Percentiles rank a stretch among this genome's conserved stretches.
These are phyloP conservation scores for Lasioglossum zephyrum DNA, from an alignment of 2,888 invertebrate genomes.

Conservation along the genomic window DNA sequence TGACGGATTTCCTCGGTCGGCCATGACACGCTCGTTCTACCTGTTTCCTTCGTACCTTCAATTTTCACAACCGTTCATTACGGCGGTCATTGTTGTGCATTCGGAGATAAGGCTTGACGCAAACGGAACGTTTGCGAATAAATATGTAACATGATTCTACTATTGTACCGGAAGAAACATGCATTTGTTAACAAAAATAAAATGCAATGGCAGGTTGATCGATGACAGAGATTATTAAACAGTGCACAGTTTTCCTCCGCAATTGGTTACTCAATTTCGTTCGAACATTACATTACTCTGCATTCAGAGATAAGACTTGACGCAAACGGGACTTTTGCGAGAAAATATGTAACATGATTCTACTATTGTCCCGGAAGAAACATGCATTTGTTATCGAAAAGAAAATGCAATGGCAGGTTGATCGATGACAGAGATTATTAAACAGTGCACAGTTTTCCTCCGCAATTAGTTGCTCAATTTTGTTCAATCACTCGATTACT, in stretches of 20 bases:
- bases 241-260: background rate
- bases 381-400: background rate
- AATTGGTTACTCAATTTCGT: background rate
- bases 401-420: background rate
- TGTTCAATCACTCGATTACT: background rate
- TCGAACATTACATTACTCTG: background rate
- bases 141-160: too few relatives aligned
- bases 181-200: background rate
- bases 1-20: too few relatives aligned
- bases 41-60: background rate
- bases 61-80: background rate
- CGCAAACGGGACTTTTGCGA: too few relatives aligned
- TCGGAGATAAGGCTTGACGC: background rate
- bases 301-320: too few relatives aligned
- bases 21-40: background rate
- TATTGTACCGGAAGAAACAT: too few relatives aligned
- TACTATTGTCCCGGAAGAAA: too few relatives aligned
- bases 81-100: background rate
- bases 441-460: background rate
- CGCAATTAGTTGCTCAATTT: background rate
- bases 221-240: background rate
- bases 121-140: too few relatives aligned
- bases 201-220: background rate
- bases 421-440: background rate
- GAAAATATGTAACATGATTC: too few relatives aligned